phyloP scores from a whole-genome alignment of 1,140 invertebrate species.

The Goniozus legneri region DNA sequence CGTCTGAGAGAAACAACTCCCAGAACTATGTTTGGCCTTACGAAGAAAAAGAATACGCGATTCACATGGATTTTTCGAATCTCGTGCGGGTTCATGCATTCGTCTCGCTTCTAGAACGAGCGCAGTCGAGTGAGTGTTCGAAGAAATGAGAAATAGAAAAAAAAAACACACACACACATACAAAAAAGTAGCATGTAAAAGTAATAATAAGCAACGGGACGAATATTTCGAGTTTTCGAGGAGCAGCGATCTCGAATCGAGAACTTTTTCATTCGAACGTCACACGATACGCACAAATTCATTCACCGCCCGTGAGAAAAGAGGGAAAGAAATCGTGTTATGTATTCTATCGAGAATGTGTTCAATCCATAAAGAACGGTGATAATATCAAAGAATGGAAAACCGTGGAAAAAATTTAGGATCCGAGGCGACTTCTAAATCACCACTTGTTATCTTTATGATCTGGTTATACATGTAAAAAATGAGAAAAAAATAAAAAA shows the following conservation, averaged over 20 bases:
- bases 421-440: neutral
- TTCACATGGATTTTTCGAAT: too few relatives aligned
- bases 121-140: neutral
- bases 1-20: too few relatives aligned
- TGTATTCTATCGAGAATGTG: conserved; percentile 9
- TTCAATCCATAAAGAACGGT: neutral
- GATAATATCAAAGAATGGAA: neutral
- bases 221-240: neutral
- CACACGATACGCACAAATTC: conserved; percentile 26
- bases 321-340: neutral
- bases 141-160: neutral
- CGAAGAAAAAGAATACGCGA: too few relatives aligned
- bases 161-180: conserved; percentile 1
- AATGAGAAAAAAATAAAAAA: too few relatives aligned
- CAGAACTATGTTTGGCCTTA: too few relatives aligned
- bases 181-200: conserved; percentile 3
- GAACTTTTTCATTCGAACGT: conserved; percentile 1
- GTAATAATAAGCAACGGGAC: neutral
- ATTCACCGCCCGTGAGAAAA: conserved; percentile 8
- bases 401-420: too few relatives aligned
- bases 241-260: neutral
- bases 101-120: neutral
- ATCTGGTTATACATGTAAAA: neutral
- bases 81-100: too few relatives aligned
- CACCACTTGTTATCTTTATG: neutral